A percentile compares a stretch with the other conserved stretches of the same genome.
Evolutionary conservation across 2,113 vertebrate species (phyloP).

Genomic region (Dasyurus viverrinus): DNA sequence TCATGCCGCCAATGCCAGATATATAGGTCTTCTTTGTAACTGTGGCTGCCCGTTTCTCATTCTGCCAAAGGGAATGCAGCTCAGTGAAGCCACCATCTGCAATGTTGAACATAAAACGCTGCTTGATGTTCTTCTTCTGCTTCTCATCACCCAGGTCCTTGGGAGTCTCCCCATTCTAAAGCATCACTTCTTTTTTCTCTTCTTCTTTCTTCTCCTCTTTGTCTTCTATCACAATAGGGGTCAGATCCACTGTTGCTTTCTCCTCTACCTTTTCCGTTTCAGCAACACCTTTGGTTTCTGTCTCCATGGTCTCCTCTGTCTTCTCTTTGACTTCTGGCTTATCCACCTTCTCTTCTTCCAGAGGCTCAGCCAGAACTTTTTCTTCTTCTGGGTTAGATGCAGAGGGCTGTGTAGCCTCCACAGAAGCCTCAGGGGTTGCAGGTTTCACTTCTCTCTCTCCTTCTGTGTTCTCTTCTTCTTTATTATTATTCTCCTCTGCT

Average conservation of each 20-base stretch:
- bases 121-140: conserved; percentile 89
- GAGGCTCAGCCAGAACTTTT: conserved; percentile 80
- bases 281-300: conserved; percentile 87
- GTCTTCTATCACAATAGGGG: conserved; percentile 85
- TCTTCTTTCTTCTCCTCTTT: conserved; percentile 87
- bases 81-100: conserved; percentile 99
- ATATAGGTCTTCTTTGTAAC: conserved; percentile 98
- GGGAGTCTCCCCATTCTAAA: conserved; percentile 95
- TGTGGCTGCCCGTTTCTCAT: conserved; percentile 96
- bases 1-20: conserved; percentile 99
- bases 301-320: conserved; percentile 89
- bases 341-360: conserved; percentile 86
- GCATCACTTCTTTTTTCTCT: conserved; percentile 90
- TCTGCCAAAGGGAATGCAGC: conserved; percentile 98
- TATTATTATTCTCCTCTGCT: conserved; percentile 83
- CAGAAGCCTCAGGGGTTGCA: conserved; percentile 74
- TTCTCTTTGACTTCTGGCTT: conserved; percentile 87
- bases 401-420: conserved; percentile 81
- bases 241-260: conserved; percentile 78
- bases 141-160: conserved; percentile 93
- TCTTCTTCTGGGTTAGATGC: conserved; percentile 78
- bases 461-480: conserved; percentile 86
- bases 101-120: conserved; percentile 99
- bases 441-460: conserved; percentile 86
- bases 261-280: conserved; percentile 87